Percentiles rank a stretch among this genome's conserved stretches.
phyloP scores from a whole-genome alignment of 2,797 vertebrate genomes.

The Melanotaenia pygmaea region DNA sequence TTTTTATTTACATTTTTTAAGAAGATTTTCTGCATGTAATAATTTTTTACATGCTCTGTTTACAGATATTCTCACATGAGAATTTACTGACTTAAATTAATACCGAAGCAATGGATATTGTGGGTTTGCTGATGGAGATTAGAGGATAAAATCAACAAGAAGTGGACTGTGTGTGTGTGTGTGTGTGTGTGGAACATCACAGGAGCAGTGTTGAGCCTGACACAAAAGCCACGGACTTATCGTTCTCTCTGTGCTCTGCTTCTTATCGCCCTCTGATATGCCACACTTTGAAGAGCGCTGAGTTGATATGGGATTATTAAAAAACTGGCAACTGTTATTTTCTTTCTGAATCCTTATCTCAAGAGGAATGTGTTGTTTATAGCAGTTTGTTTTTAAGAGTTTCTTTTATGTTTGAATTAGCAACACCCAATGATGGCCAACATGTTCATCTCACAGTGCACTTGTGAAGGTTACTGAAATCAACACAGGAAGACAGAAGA shows the following conservation, averaged over 20 bases:
- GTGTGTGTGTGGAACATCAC: slow-evolving; percentile 66
- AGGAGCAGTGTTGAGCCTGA: slow-evolving; percentile 56
- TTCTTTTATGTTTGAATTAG: background rate
- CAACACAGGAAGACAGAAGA: slow-evolving; percentile 24
- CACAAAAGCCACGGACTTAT: slow-evolving; percentile 57
- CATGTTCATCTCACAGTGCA: slow-evolving; percentile 24
- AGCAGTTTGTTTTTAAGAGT: background rate
- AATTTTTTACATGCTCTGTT: background rate
- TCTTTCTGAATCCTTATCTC: background rate
- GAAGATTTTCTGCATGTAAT: too few relatives aligned
- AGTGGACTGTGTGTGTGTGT: slow-evolving; percentile 26
- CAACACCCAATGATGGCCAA: background rate
- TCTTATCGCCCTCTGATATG: slow-evolving; percentile 73
- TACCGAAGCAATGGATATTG: background rate
- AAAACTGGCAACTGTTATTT: slow-evolving; percentile 30
- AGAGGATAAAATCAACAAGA: slow-evolving; percentile 51
- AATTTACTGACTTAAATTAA: slow-evolving; percentile 17
- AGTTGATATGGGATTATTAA: slow-evolving; percentile 57
- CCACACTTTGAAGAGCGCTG: slow-evolving; percentile 69
- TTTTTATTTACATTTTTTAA: too few relatives aligned
- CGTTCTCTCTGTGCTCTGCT: slow-evolving; percentile 51
- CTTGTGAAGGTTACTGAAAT: slow-evolving; percentile 23
- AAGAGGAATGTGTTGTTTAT: background rate
- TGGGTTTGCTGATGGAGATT: slow-evolving; percentile 5
- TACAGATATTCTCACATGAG: background rate